Percentiles rank a stretch among this genome's conserved stretches.
Conservation (phyloP, 1,140 invertebrate genomes). For the Anthonomus grandis region DNA sequence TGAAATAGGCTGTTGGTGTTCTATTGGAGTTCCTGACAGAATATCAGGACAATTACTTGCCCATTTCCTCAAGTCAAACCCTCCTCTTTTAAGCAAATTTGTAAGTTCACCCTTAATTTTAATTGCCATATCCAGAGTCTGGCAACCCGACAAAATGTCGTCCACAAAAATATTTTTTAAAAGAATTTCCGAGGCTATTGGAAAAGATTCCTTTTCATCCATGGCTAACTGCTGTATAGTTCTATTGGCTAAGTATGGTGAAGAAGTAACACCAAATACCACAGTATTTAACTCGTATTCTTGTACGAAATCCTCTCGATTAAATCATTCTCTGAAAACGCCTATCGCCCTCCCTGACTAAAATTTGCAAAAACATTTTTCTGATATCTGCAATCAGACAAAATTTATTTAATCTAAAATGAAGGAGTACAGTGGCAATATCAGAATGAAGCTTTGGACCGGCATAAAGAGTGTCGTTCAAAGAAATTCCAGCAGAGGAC, state of each 20-base stretch:
- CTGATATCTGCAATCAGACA: slow-evolving; percentile 42
- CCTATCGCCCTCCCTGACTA: slow-evolving; percentile 33
- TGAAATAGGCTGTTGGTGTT: neutral
- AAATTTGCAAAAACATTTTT: slow-evolving; percentile 49
- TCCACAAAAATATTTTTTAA: slow-evolving; percentile 16
- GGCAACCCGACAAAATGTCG: slow-evolving; percentile 26
- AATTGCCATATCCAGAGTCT: neutral
- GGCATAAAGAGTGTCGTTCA: slow-evolving; percentile 39
- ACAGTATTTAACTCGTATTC: slow-evolving; percentile 42
- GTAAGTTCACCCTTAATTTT: neutral
- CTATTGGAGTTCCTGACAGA: neutral
- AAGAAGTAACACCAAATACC: slow-evolving; percentile 43
- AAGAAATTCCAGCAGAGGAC: slow-evolving; percentile 33
- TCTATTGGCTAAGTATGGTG: slow-evolving; percentile 38
- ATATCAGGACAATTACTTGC: neutral
- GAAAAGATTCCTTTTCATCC: slow-evolving; percentile 32
- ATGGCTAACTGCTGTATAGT: slow-evolving; percentile 37
- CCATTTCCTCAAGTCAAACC: slow-evolving; percentile 21
- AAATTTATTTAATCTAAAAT: slow-evolving; percentile 38
- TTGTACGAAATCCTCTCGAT: slow-evolving; percentile 25
- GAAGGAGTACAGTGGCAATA: slow-evolving; percentile 43
- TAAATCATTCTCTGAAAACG: slow-evolving; percentile 42
- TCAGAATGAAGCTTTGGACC: slow-evolving; percentile 47
- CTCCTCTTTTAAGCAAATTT: neutral
- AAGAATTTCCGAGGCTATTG: slow-evolving; percentile 33